Percentiles rank a stretch among this genome's conserved stretches.
Conservation (phyloP, 2,113 vertebrate genomes). For the Glaucidium brasilianum region DNA sequence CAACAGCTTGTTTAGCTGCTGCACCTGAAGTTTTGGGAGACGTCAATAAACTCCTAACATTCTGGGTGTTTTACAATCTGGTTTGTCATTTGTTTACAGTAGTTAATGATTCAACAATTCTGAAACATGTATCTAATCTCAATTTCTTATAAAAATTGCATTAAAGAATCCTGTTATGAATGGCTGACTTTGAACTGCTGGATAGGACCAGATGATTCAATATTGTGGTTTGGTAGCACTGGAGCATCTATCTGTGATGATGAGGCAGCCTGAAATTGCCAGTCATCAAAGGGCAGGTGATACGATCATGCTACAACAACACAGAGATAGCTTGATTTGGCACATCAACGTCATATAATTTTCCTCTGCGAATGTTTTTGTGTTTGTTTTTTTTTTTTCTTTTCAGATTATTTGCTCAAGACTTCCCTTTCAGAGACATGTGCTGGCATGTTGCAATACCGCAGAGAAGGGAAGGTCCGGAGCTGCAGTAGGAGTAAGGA, state of each 20-base stretch:
- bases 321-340: background rate
- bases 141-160: background rate
- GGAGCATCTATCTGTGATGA: background rate
- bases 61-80: background rate
- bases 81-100: background rate
- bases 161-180: background rate
- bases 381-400: background rate
- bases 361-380: background rate
- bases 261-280: background rate
- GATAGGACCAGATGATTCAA: background rate
- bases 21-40: background rate
- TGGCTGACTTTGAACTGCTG: background rate
- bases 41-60: background rate
- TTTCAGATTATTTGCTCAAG: background rate
- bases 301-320: background rate
- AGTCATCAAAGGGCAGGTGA: background rate
- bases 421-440: slow-evolving; percentile 11
- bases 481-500: slow-evolving; percentile 32
- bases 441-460: slow-evolving; percentile 11
- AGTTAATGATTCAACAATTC: background rate
- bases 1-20: background rate
- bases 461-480: slow-evolving; percentile 27
- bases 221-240: background rate
- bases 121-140: background rate
- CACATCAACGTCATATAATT: background rate